Base-by-base conservation (phyloP, 2,113 vertebrate genomes). In the Coracopsis vasa region DNA sequence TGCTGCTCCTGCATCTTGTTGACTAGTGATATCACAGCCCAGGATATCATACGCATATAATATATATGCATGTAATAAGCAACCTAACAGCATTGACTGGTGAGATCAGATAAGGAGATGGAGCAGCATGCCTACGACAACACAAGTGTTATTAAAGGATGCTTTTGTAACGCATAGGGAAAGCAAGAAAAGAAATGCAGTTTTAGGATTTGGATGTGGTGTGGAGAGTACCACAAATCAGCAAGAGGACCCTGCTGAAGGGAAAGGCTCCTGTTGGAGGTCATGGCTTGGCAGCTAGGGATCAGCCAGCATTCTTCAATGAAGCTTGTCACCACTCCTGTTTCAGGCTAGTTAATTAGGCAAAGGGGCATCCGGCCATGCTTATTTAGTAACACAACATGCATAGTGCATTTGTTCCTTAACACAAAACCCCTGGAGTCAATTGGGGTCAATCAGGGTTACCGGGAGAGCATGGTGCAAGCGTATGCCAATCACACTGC, bases 291-390 rank as follows among this genome's bases (percentile, higher is more conserved):
- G 35, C 16, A 45, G 39, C 70, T 78, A 67, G 44, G n/a, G 61
- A 86, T 18, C 50, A 54, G 79, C 74, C 74, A 93, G 53, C 1
- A 0, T 2, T 79, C 71, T 81, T 31, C 58, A 65, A 8, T 0
- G 5, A 19, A 74, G 69, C 29, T 62, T 10, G 53, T 47, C 77
- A 44, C 58, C 1, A 17, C 73, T 94, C 65, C 64, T 73, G 44
- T 94, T 90, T 96, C 97, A 92, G 69, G 53, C 70, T 79, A 71
- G 62, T 93, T 96, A 84, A 95, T 95, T 93, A 96, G 87, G 85
- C 93, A 90, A 86, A 92, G 58, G 94, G 90, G 45, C 88, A 91
- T 51, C 77, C 58, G 87, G 93, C 77, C 94, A 95, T 8, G n/a
- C 62, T 91, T 71, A 51, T 88, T 95, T 62, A 95, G 83, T 47